Percentiles rank a stretch among this genome's conserved stretches.
phyloP scores from a whole-genome alignment of 2,113 vertebrate genomes.

The Pygoscelis adeliae region DNA sequence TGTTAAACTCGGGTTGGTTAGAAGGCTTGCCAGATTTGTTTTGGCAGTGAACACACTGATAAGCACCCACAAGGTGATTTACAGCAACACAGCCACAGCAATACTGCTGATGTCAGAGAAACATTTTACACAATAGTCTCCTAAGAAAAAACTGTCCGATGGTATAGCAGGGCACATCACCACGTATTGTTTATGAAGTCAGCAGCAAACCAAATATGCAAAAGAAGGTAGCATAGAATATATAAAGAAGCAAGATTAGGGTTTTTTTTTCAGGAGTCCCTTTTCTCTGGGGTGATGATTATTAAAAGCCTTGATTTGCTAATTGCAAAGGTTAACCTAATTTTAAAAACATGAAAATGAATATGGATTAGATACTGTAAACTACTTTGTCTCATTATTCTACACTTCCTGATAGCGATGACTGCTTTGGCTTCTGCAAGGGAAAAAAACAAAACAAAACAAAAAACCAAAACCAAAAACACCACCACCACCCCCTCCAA shows the following conservation, averaged over 20 bases:
- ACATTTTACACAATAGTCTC: not conserved
- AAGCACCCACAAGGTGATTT: not conserved
- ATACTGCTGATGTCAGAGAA: not conserved
- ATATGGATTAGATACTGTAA: not conserved
- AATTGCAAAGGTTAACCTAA: not conserved
- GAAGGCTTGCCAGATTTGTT: not conserved
- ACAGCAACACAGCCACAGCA: not conserved
- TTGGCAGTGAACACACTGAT: not conserved
- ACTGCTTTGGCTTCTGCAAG: not conserved
- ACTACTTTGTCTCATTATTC: not conserved
- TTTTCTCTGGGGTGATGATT: not conserved
- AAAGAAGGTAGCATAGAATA: not conserved
- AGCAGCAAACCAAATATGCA: not conserved
- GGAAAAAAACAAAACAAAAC: rapidly evolving
- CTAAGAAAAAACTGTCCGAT: not conserved
- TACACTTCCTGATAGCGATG: rapidly evolving
- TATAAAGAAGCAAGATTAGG: not conserved
- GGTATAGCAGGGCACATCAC: not conserved
- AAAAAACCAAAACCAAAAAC: too few species aligned
- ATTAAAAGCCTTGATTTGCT: not conserved
- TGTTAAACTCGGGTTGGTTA: not conserved
- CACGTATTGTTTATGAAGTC: not conserved
- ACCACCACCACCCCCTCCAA: not conserved
- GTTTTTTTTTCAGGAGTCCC: not conserved
- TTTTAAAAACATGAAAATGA: not conserved